Conservation (phyloP, 2,113 vertebrate species). For the Butorides virescens region DNA sequence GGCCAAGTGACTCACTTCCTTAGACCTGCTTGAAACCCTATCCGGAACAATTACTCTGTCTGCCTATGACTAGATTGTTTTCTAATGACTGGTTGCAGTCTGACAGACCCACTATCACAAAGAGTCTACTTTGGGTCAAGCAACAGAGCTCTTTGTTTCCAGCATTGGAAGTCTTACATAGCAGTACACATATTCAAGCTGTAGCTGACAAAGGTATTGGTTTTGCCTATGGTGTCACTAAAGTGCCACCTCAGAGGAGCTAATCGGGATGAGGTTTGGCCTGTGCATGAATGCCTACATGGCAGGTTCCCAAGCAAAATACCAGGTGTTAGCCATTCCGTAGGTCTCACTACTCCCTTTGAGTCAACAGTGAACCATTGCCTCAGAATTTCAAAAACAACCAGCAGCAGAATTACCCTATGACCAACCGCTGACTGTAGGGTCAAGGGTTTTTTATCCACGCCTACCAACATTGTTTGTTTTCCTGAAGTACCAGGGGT, state of each 20-base stretch:
- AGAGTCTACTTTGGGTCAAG: not conserved
- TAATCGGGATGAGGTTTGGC: not conserved
- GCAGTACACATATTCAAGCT: not conserved
- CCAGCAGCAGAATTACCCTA: not conserved
- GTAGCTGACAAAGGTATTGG: not conserved
- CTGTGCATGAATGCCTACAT: not conserved
- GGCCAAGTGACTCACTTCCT: slow-evolving; percentile 43
- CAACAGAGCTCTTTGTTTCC: not conserved
- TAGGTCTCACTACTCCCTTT: not conserved
- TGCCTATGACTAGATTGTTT: not conserved
- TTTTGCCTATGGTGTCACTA: not conserved
- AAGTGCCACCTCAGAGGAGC: not conserved
- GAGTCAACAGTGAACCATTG: not conserved
- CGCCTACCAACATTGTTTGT: not conserved
- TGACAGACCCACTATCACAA: not conserved
- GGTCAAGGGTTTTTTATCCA: not conserved
- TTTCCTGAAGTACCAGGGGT: not conserved
- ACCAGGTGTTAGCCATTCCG: slow-evolving; percentile 17
- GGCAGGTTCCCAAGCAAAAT: slow-evolving; percentile 32
- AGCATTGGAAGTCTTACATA: not conserved
- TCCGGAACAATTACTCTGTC: not conserved
- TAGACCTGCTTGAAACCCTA: slow-evolving; percentile 35
- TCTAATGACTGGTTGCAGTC: not conserved
- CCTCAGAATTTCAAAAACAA: not conserved
- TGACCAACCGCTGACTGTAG: not conserved